Conservation (phyloP, 2,113 vertebrate genomes). For the Neotragus moschatus region DNA sequence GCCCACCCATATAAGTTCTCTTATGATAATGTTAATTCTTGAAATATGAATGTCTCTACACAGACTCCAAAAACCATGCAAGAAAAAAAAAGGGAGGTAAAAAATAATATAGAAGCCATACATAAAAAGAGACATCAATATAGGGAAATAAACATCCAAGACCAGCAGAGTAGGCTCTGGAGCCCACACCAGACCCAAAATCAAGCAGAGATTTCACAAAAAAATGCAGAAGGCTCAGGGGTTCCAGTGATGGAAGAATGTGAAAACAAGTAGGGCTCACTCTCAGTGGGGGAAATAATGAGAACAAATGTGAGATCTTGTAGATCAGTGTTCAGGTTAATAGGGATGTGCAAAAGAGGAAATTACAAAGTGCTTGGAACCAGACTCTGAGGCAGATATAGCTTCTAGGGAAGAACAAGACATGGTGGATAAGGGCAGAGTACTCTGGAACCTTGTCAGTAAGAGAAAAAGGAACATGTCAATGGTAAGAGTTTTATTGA, state of each 20-base stretch:
- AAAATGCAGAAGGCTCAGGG: not conserved
- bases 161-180: not conserved
- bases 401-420: not conserved
- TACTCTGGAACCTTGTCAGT: not conserved
- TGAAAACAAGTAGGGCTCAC: not conserved
- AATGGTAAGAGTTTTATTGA: not conserved
- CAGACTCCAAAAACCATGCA: not conserved
- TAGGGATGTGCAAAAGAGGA: not conserved
- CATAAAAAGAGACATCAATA: not conserved
- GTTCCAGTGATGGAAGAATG: not conserved
- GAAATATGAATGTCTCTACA: not conserved
- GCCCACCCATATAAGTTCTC: not conserved
- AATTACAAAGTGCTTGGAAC: not conserved
- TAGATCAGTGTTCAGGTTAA: not conserved
- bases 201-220: not conserved
- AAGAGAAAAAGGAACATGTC: not conserved
- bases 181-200: not conserved
- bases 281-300: not conserved
- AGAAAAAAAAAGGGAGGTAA: not conserved
- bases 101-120: not conserved
- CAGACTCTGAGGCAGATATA: not conserved
- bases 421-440: not conserved
- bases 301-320: not conserved
- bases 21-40: not conserved
- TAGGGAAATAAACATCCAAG: not conserved